Conservation (phyloP, 1,140 invertebrate genomes). For the Melipona quadrifasciata region DNA sequence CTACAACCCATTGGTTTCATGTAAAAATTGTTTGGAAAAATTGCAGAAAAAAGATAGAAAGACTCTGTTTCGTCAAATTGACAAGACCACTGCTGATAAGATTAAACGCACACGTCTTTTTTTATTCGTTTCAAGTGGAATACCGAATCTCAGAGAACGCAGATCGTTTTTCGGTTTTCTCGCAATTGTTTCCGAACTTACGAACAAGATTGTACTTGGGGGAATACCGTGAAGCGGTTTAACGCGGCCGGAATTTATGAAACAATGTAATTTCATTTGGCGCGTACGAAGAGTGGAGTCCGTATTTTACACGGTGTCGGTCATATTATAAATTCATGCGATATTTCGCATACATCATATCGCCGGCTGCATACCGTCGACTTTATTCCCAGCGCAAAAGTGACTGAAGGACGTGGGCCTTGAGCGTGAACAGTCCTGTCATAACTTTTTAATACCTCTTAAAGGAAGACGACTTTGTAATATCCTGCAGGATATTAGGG, state of each 20-base stretch:
- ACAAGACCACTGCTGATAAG: too few relatives aligned
- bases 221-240: background rate
- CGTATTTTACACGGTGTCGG: constrained; percentile 24
- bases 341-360: constrained; percentile 44
- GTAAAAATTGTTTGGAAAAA: too few relatives aligned
- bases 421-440: constrained; percentile 21
- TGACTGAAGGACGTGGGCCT: constrained; percentile 30
- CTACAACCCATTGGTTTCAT: too few relatives aligned
- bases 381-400: constrained; percentile 39
- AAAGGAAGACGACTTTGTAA: constrained; percentile 50
- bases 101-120: too few relatives aligned
- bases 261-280: constrained; percentile 40
- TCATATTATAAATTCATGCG: constrained; percentile 47
- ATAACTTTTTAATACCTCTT: constrained; percentile 36
- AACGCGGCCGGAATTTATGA: constrained; percentile 36
- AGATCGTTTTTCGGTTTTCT: too few relatives aligned
- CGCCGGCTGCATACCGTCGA: constrained; percentile 2
- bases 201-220: background rate
- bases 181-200: background rate
- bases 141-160: too few relatives aligned
- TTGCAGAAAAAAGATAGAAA: too few relatives aligned
- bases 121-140: too few relatives aligned
- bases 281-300: background rate
- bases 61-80: too few relatives aligned
- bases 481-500: constrained; percentile 27